Percentiles rank a stretch among this genome's conserved stretches.
Evolutionary conservation across 2,888 invertebrate species (phyloP).

Genomic region (Trachelus tabidus): DNA sequence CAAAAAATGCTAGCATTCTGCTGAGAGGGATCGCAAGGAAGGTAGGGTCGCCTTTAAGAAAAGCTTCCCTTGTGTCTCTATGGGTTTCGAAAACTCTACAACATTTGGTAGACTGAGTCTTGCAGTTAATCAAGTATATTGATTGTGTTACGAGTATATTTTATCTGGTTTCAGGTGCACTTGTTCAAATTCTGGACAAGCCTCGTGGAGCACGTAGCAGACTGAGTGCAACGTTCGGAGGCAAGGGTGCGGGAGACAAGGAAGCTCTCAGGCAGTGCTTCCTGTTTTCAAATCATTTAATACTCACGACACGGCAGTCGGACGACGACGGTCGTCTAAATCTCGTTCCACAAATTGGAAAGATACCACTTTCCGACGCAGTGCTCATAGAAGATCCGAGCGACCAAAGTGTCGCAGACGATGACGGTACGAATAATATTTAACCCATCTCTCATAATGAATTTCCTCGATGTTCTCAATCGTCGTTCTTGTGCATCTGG

Average conservation of each 20-base stretch:
- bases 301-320: constrained; percentile 80
- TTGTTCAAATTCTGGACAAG: constrained; percentile 80
- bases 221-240: constrained; percentile 70
- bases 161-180: constrained; percentile 70
- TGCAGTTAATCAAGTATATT: background rate
- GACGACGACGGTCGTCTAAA: constrained; percentile 88
- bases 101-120: background rate
- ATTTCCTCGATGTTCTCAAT: background rate
- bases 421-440: constrained; percentile 70
- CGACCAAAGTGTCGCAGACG: constrained; percentile 73
- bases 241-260: constrained; percentile 69
- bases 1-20: no score
- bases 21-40: background rate
- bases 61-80: background rate
- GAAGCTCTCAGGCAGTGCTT: constrained; percentile 85
- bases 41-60: background rate
- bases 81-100: background rate
- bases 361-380: constrained; percentile 85
- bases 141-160: background rate
- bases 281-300: constrained; percentile 90
- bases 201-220: constrained; percentile 70
- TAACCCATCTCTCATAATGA: background rate
- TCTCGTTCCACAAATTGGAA: constrained; percentile 83
- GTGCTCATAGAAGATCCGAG: constrained; percentile 87
- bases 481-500: background rate